Conservation (phyloP, 2,888 invertebrate genomes). For the Cephus pulcher region DNA sequence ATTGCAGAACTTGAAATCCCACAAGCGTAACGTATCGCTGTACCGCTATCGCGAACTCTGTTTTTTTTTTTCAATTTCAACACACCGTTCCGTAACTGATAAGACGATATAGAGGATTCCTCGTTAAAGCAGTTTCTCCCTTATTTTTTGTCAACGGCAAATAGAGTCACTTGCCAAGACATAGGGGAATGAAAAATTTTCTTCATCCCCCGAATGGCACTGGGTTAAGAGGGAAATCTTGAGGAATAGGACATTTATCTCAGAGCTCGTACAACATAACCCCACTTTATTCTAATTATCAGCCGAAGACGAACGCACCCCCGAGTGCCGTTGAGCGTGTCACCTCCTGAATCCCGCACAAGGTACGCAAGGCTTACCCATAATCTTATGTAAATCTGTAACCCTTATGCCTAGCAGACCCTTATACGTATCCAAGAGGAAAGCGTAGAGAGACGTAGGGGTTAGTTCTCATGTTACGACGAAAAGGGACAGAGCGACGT, state of each 20-base stretch:
- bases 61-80: neutral
- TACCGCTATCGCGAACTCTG: neutral
- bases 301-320: constrained; percentile 51
- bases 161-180: neutral
- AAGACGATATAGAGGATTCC: neutral
- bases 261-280: constrained; percentile 9
- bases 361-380: constrained; percentile 40
- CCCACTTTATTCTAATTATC: constrained; percentile 54
- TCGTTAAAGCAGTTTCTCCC: neutral
- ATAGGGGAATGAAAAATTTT: neutral
- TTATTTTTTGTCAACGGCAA: neutral
- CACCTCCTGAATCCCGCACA: constrained; percentile 38
- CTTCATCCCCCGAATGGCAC: neutral
- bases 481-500: constrained; percentile 41
- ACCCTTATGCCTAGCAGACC: constrained; percentile 54
- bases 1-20: neutral
- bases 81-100: neutral
- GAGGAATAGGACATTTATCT: constrained; percentile 3
- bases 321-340: constrained; percentile 39
- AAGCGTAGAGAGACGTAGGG: constrained; percentile 28
- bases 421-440: constrained; percentile 31
- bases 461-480: constrained; percentile 47
- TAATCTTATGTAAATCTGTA: constrained; percentile 64
- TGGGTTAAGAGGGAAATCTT: neutral
- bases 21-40: neutral